Base-by-base conservation (phyloP, 2,888 invertebrate species). In the Ectemnius lituratus region DNA sequence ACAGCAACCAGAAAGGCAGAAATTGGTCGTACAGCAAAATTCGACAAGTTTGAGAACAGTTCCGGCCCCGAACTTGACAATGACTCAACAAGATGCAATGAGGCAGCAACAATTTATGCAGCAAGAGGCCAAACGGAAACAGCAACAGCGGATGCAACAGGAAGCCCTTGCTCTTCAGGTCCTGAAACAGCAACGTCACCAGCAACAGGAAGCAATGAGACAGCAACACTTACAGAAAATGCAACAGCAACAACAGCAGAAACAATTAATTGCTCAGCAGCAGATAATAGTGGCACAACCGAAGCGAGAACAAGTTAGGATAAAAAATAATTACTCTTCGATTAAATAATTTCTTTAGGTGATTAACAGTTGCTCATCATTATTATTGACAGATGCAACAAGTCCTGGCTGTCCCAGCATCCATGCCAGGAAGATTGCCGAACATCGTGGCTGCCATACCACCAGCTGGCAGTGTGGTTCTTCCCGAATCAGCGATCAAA, bases 1-100 rank as follows among this genome's bases (percentile, higher is more conserved):
- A 0, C 93, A 96, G 78, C 96, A 96, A 63, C 94, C 95, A 46
- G 94, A 90, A 76, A 88, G 85, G 20, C 89, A 90, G 71, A 85
- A 86, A 68, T 77, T 90, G 45, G 83, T 89, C 0, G 89, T 91
- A 1, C 91, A 90, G 65, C 88, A 89, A 18, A 90, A 90, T 69
- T 83, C 85, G 23, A 89, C 89, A 2, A 85, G 78, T 47, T 73
- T 87, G 28, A 87, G 84, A 23, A 87, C 85, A 0, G 79, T 86
- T 0, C 78, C 84, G 2, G 83, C 87, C 2, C 75, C 79, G 1
- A 63, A 73, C 2, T 60, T 84, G 8, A 72, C 81, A 5, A 18
- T 73, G 37, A 74, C 85, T 47, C 88, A 88, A n/a, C 87, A 88
- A 4, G 87, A 88, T 11, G 62, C 73, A 14, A 2, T 79, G 2